Evolutionary conservation across 2,888 invertebrate genomes (phyloP).

Genomic region (Drosophila anceps): DNA sequence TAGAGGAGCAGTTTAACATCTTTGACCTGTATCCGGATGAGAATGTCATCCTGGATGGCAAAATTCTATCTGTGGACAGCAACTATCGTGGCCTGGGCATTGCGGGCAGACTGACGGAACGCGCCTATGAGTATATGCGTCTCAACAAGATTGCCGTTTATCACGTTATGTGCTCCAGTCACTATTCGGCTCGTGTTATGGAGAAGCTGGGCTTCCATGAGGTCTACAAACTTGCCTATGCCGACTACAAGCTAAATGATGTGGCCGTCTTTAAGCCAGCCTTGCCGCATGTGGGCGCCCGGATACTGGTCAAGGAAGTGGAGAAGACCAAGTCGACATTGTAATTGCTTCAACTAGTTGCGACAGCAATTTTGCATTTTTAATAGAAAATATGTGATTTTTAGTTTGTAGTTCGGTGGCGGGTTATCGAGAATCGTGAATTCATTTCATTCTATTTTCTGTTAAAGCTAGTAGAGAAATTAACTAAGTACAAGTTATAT

Average conservation of each 20-base stretch:
- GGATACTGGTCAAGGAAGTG: conserved; percentile 87
- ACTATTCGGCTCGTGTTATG: conserved; percentile 91
- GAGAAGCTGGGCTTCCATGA: conserved; percentile 90
- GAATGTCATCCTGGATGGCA: conserved; percentile 83
- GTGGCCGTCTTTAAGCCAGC: conserved; percentile 89
- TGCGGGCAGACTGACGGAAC: conserved; percentile 84
- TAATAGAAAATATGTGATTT: conserved; percentile 70
- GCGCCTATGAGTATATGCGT: conserved; percentile 83
- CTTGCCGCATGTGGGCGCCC: conserved; percentile 88
- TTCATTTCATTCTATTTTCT: conserved; percentile 38
- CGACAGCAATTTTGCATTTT: conserved; percentile 39
- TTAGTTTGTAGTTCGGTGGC: conserved; percentile 77
- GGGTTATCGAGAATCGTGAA: conserved; percentile 46
- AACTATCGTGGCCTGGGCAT: conserved; percentile 85
- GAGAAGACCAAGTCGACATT: conserved; percentile 31
- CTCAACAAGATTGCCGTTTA: conserved; percentile 86
- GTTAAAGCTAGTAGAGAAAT: conserved; percentile 22
- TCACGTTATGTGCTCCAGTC: conserved; percentile 91
- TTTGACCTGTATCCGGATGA: conserved; percentile 85
- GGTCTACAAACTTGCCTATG: conserved; percentile 88
- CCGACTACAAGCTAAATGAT: conserved; percentile 88
- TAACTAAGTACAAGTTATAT: conserved; percentile 62
- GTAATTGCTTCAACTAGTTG: conserved; percentile 27
- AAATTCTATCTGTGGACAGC: conserved; percentile 84
- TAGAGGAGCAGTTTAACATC: conserved; percentile 86